Evolutionary conservation across 2,797 vertebrate species (phyloP).

Genomic region (Falco columbarius): DNA sequence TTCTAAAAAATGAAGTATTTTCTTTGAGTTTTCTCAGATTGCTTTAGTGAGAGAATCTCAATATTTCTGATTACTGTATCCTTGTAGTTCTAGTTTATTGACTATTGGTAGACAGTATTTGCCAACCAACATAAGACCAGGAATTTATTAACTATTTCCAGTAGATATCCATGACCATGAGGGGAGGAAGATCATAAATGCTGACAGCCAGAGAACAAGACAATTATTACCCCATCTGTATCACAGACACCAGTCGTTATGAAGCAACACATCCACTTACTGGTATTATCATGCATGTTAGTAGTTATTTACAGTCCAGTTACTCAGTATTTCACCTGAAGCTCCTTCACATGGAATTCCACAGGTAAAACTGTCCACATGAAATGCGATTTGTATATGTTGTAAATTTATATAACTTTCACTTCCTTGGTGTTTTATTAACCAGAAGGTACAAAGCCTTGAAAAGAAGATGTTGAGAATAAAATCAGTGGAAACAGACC

Average conservation of each 20-base stretch:
- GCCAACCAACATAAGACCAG: background rate
- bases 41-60: background rate
- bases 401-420: conserved; percentile 35
- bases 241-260: background rate
- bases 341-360: background rate
- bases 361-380: background rate
- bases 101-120: background rate
- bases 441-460: background rate
- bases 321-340: background rate
- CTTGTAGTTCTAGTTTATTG: background rate
- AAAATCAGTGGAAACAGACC: conserved; percentile 30
- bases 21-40: background rate
- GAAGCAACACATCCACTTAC: background rate
- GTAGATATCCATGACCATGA: background rate
- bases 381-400: background rate
- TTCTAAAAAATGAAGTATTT: background rate
- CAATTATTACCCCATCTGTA: background rate
- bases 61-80: background rate
- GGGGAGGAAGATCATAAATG: background rate
- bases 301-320: conserved; percentile 3
- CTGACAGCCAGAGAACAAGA: background rate
- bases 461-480: background rate
- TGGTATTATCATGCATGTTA: background rate
- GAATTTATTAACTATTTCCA: background rate
- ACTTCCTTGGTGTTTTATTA: conserved; percentile 26